A percentile compares a stretch with the other conserved stretches of the same genome.
These are phyloP conservation scores for Lypha dubia DNA, from an alignment of 2,888 invertebrate species.

Conservation along the genomic window DNA sequence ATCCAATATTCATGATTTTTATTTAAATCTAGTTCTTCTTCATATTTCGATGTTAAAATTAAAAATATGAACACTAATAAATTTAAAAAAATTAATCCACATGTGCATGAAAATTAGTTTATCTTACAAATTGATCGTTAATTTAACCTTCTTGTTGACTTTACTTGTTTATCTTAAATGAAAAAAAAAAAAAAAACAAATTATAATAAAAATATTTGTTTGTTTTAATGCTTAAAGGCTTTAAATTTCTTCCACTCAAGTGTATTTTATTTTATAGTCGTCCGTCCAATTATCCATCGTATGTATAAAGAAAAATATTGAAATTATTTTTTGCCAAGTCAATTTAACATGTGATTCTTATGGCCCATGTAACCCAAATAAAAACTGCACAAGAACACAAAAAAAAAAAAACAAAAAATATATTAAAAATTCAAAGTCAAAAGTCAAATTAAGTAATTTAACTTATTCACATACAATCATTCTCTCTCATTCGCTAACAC, in stretches of 20 bases:
- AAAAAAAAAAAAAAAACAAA: constrained; percentile 3
- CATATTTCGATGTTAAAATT: background rate
- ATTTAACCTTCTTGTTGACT: constrained; percentile 30
- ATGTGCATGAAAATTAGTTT: background rate
- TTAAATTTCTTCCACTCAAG: constrained; percentile 20
- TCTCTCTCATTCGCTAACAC: background rate
- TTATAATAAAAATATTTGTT: background rate
- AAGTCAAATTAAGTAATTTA: constrained; percentile 68
- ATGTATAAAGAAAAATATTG: background rate
- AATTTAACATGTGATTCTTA: constrained; percentile 44
- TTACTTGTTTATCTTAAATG: constrained; percentile 10
- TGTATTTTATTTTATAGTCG: background rate
- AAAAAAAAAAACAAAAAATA: too few relatives aligned
- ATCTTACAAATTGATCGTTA: constrained; percentile 14
- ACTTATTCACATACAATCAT: constrained; percentile 44
- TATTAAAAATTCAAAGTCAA: constrained; percentile 55
- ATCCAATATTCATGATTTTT: background rate
- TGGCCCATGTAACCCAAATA: constrained; percentile 57
- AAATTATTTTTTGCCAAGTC: constrained; percentile 22
- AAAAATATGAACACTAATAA: background rate
- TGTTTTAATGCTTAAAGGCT: constrained; percentile 11
- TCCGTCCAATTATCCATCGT: too few relatives aligned
- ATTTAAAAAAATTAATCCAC: background rate
- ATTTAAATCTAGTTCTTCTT: background rate
- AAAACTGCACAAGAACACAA: constrained; percentile 14